Evolutionary conservation across 1,140 invertebrate species (phyloP).

Genomic region (Pseudomyrmex sp.): DNA sequence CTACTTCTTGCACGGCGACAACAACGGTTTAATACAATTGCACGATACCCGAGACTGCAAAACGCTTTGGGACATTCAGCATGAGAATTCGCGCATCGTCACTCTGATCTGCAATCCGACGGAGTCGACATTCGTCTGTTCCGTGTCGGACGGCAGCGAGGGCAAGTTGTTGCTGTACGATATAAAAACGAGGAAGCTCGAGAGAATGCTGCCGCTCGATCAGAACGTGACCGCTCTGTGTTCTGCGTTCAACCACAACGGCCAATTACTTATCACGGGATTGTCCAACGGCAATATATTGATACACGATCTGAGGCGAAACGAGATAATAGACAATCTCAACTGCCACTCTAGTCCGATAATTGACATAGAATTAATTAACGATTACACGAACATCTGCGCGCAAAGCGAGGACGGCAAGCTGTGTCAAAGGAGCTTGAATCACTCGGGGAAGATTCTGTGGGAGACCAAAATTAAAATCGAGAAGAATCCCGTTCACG

Average conservation of each 20-base stretch:
- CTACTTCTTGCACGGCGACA: slow-evolving; percentile 88
- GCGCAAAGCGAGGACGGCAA: slow-evolving; percentile 87
- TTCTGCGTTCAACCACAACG: slow-evolving; percentile 89
- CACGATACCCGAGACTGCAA: slow-evolving; percentile 89
- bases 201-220: slow-evolving; percentile 84
- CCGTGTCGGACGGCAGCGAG: slow-evolving; percentile 82
- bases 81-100: slow-evolving; percentile 85
- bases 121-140: slow-evolving; percentile 87
- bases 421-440: slow-evolving; percentile 86
- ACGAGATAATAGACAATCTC: slow-evolving; percentile 87
- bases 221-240: slow-evolving; percentile 84
- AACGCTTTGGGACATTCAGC: slow-evolving; percentile 87
- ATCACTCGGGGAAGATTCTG: slow-evolving; percentile 84
- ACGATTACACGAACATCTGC: slow-evolving; percentile 87
- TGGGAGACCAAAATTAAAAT: slow-evolving; percentile 84
- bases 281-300: slow-evolving; percentile 87
- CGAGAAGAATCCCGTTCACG: slow-evolving; percentile 83
- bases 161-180: slow-evolving; percentile 87
- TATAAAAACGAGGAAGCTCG: slow-evolving; percentile 87
- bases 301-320: slow-evolving; percentile 86
- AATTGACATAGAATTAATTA: slow-evolving; percentile 86
- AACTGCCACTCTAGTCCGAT: slow-evolving; percentile 86
- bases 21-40: slow-evolving; percentile 87
- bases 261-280: slow-evolving; percentile 88
- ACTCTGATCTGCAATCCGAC: slow-evolving; percentile 86